Conservation (phyloP, 2,113 vertebrate genomes). For the Potamarius usumacintae region DNA sequence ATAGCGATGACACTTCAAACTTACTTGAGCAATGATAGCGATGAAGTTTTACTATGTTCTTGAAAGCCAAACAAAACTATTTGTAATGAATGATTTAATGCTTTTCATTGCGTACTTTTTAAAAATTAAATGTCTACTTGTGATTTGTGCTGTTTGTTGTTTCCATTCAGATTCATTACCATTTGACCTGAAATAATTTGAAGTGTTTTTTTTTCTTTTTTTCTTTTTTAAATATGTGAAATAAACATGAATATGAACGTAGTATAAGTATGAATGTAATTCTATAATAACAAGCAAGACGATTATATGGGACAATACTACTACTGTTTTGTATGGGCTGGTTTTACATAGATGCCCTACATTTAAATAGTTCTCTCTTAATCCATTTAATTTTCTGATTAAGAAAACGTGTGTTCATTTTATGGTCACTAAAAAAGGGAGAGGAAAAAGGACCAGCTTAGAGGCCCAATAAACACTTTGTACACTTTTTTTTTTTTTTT, state of each 20-base stretch:
- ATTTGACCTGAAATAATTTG: neutral
- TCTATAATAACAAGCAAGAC: too few species aligned
- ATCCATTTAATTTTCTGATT: neutral
- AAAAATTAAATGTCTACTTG: conserved; percentile 42
- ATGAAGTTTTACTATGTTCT: conserved; percentile 27
- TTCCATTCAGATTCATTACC: neutral
- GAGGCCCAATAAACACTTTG: neutral
- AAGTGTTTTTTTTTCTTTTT: too few species aligned
- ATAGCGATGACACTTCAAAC: conserved; percentile 33
- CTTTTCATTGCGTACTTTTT: conserved; percentile 34
- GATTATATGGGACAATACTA: neutral
- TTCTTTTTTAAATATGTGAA: neutral
- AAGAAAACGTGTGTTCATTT: neutral
- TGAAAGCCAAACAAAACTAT: conserved; percentile 34
- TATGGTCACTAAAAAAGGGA: neutral
- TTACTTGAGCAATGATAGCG: conserved; percentile 5
- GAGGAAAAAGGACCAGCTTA: neutral
- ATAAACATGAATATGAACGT: neutral
- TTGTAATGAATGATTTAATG: conserved; percentile 36
- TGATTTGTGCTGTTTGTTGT: conserved; percentile 23
- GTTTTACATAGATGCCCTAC: neutral
- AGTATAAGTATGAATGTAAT: neutral
- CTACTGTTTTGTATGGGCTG: neutral
- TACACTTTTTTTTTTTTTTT: neutral
- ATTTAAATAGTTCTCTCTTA: neutral